Base-by-base conservation (phyloP, 2,888 invertebrate species). In the Fragum whitleyi region DNA sequence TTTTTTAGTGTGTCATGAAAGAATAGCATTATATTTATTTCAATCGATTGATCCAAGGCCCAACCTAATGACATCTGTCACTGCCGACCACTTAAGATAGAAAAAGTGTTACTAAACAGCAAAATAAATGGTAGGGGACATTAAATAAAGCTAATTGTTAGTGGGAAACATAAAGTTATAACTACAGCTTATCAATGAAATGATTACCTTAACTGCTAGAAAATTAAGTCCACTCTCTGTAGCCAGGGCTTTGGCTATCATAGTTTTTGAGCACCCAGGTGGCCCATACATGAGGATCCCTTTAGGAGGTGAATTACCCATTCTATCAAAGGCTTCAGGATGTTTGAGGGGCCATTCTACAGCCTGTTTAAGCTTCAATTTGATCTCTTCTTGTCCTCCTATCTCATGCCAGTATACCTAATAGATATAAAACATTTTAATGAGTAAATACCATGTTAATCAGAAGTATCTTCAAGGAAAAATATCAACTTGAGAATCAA, bases 201-300 rank as follows among this genome's bases (percentile, higher is more conserved):
- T n/a, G n/a, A n/a, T n/a, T 89, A 96, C 96, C 95, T 99, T 99
- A 71, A 99, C 97, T 16, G 98, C 97, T 2, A 99, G 95, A 93
- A 99, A 99, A 94, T 99, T 99, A 0, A 99, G 95, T 67, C 97
- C 96, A 93, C 98, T 98, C 89, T 99, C 99, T 0, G 97, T 98
- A 0, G 99, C 99, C 51, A 99, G 94, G 0, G 99, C 99, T 94
- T 98, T 98, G 0, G 99, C 99, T 89, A 99, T 97, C 97, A 99
- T 97, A 0, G 99, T 99, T 95, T 99, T 99, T 0, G 98, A 98
- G 93, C 99, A 99, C 0, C 99, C 99, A 0, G 99, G 99, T 0
- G 99, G 99, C 0, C 99, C 99, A 93, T 97, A 99, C 95, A 99
- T 96, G 3, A 99, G 95, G 0, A 99, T 65, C 0, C 99, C 98